Conservation (phyloP, 2,797 vertebrate species). For the Rhyacichthys aspro region DNA sequence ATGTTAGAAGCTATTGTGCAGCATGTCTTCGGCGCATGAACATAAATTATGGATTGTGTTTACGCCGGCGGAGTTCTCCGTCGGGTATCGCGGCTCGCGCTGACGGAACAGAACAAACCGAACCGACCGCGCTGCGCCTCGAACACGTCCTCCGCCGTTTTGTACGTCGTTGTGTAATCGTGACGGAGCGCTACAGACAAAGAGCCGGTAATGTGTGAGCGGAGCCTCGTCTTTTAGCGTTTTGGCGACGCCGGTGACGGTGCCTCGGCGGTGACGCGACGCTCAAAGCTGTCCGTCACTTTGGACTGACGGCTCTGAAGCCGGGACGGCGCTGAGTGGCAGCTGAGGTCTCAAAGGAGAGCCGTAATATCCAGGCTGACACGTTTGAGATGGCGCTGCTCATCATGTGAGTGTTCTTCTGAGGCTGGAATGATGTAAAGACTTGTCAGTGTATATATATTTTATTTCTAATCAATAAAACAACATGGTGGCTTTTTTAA, state of each 20-base stretch:
- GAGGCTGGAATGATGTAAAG: too few species aligned
- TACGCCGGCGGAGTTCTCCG: conserved; percentile 26
- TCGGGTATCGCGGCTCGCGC: conserved; percentile 12
- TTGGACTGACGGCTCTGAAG: conserved; percentile 43
- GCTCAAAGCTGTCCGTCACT: conserved; percentile 54
- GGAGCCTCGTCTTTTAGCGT: conserved; percentile 14
- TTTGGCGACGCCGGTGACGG: neutral
- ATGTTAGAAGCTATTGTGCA: conserved; percentile 34
- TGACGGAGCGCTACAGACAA: conserved; percentile 32
- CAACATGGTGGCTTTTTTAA: too few species aligned
- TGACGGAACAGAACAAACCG: conserved; percentile 19
- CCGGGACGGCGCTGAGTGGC: neutral
- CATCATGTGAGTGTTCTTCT: neutral
- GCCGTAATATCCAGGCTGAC: neutral
- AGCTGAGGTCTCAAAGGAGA: neutral
- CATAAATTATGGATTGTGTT: conserved; percentile 60
- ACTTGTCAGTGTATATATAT: too few species aligned
- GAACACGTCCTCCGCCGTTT: conserved; percentile 30
- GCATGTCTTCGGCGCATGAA: conserved; percentile 17
- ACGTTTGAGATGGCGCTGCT: neutral
- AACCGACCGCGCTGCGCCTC: conserved; percentile 4
- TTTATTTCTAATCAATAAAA: too few species aligned
- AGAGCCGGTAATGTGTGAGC: conserved; percentile 16
- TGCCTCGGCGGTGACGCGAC: conserved; percentile 33
- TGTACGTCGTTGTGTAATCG: conserved; percentile 50